Conservation (phyloP, 2,888 invertebrate genomes). For the Chrysina gloriosa region DNA sequence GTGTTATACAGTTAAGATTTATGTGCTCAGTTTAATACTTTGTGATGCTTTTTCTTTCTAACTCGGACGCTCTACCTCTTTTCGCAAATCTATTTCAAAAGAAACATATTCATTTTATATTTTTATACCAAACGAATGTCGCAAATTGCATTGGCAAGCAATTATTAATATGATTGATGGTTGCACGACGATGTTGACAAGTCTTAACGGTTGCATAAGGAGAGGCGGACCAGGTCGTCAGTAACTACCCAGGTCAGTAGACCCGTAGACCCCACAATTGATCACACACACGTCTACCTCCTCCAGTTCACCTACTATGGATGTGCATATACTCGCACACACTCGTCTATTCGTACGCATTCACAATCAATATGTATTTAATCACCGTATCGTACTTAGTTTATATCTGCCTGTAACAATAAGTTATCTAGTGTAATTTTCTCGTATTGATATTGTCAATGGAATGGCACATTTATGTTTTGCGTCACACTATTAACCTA, state of each 20-base stretch:
- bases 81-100: neutral
- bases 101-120: neutral
- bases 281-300: constrained; percentile 56
- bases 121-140: neutral
- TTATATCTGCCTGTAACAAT: constrained; percentile 18
- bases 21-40: no score
- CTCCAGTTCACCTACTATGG: constrained; percentile 15
- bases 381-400: constrained; percentile 18
- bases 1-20: no score
- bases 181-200: constrained; percentile 56
- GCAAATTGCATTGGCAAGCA: constrained; percentile 12
- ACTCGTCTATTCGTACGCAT: neutral
- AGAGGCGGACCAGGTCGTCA: constrained; percentile 57
- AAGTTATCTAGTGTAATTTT: constrained; percentile 18
- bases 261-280: constrained; percentile 59
- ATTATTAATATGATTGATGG: constrained; percentile 48
- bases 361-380: constrained; percentile 16
- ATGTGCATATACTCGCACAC: constrained; percentile 1
- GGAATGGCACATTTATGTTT: neutral
- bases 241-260: constrained; percentile 60
- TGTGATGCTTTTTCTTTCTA: neutral
- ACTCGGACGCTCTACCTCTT: no score
- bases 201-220: constrained; percentile 59
- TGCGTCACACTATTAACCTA: neutral
- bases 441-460: constrained; percentile 1